Conservation (phyloP, 2,797 vertebrate genomes). For the Psittacula derbiana region DNA sequence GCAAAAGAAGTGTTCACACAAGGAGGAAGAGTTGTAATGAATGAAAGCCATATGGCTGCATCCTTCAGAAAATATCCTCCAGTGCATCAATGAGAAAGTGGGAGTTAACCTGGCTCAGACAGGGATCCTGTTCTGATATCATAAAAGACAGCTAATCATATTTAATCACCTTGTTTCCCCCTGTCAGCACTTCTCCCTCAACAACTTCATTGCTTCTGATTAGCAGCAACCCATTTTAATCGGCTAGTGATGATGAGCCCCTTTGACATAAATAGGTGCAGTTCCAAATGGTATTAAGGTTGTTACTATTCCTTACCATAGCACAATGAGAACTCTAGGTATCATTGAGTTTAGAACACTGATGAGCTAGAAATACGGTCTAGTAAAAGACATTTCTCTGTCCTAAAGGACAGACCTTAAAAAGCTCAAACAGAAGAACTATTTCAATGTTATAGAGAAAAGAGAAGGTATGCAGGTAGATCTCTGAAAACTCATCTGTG, state of each 20-base stretch:
- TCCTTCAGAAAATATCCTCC: conserved; percentile 22
- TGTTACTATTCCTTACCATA: not conserved
- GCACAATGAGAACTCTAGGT: not conserved
- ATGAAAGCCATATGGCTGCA: not conserved
- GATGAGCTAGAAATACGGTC: fast-evolving
- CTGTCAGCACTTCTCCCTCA: conserved; percentile 49
- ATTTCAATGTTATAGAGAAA: not conserved
- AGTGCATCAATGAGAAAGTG: not conserved
- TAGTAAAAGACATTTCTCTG: not conserved
- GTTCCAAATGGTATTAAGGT: not conserved
- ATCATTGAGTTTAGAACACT: not conserved
- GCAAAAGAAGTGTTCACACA: not conserved
- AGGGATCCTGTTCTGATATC: conserved; percentile 5
- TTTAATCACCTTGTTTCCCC: conserved; percentile 34
- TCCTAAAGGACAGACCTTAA: not conserved
- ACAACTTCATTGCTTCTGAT: not conserved
- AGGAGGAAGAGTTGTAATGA: not conserved
- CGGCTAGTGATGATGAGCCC: conserved; percentile 14
- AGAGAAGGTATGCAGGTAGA: not conserved
- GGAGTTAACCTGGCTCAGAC: conserved; percentile 32
- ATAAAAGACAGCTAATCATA: conserved; percentile 19
- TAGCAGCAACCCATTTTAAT: conserved; percentile 14
- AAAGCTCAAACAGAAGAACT: not conserved
- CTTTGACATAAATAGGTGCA: not conserved
- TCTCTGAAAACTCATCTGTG: not conserved